Evolutionary conservation across 2,888 invertebrate species (phyloP).

Genomic region (Leptinotarsa juncta): DNA sequence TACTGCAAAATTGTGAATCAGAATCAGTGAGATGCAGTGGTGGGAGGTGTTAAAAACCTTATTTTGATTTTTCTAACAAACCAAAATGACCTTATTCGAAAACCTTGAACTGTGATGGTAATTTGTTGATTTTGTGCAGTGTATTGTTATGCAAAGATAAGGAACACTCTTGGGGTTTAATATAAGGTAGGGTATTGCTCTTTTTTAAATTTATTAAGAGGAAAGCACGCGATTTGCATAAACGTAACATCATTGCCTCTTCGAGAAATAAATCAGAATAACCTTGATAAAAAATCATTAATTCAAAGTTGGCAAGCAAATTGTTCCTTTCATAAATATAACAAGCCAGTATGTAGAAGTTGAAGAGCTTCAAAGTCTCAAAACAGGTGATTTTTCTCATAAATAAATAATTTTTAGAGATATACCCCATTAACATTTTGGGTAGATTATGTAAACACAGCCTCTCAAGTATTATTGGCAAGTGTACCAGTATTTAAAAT

Average conservation of each 20-base stretch:
- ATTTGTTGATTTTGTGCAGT: slow-evolving; percentile 15
- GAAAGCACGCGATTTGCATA: slow-evolving; percentile 12
- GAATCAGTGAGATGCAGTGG: background rate
- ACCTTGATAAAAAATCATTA: slow-evolving; percentile 44
- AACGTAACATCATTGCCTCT: slow-evolving; percentile 4
- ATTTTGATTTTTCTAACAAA: slow-evolving; percentile 12
- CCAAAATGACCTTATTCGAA: slow-evolving; percentile 7
- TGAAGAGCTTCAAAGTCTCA: background rate
- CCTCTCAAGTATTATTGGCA: too few relatives aligned
- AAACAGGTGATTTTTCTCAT: too few relatives aligned
- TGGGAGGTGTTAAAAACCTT: background rate
- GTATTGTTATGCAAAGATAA: slow-evolving; percentile 10
- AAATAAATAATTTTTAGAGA: too few relatives aligned
- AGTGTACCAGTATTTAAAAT: too few relatives aligned
- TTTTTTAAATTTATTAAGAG: background rate
- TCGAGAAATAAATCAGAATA: slow-evolving; percentile 22
- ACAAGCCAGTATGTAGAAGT: background rate
- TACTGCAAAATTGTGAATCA: background rate
- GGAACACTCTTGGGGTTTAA: background rate
- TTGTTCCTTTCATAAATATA: slow-evolving; percentile 2
- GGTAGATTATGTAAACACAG: too few relatives aligned
- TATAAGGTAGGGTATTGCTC: slow-evolving; percentile 10
- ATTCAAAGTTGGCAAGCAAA: slow-evolving; percentile 27
- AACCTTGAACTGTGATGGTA: slow-evolving; percentile 14
- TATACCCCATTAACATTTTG: too few relatives aligned